phyloP scores from a whole-genome alignment of 2,113 vertebrate species.

The Cyphomyrus discorhynchus region DNA sequence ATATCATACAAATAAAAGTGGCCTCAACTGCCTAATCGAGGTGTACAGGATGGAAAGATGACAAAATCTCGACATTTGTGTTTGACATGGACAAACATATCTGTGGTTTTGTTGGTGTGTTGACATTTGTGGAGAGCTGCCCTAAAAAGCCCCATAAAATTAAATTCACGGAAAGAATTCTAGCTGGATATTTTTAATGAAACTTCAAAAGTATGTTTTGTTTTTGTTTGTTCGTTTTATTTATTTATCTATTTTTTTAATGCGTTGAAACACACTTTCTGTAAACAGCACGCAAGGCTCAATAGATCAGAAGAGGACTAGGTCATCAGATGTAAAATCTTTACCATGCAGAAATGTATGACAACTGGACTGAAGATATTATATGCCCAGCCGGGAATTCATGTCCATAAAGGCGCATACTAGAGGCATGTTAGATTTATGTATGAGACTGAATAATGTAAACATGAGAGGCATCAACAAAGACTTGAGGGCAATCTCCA shows the following conservation, averaged over 20 bases:
- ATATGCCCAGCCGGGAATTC: background rate
- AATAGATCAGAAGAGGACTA: background rate
- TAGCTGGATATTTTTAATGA: background rate
- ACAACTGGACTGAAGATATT: background rate
- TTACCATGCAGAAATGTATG: background rate
- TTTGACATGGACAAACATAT: background rate
- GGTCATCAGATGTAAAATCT: background rate
- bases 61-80: background rate
- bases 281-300: background rate
- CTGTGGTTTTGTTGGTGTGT: background rate
- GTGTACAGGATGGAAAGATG: conserved; percentile 10
- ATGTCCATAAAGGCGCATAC: background rate
- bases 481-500: background rate
- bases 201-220: background rate
- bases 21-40: conserved; percentile 43
- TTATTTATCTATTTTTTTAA: background rate
- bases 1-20: conserved; percentile 62
- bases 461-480: background rate
- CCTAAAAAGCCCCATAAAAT: background rate
- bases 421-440: background rate
- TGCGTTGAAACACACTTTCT: background rate
- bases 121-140: background rate
- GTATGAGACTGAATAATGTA: background rate
- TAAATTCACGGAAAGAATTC: background rate
- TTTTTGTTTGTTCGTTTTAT: background rate